These are phyloP conservation scores for Austrofundulus limnaeus DNA, from an alignment of 2,113 vertebrate species.

Conservation along the genomic window DNA sequence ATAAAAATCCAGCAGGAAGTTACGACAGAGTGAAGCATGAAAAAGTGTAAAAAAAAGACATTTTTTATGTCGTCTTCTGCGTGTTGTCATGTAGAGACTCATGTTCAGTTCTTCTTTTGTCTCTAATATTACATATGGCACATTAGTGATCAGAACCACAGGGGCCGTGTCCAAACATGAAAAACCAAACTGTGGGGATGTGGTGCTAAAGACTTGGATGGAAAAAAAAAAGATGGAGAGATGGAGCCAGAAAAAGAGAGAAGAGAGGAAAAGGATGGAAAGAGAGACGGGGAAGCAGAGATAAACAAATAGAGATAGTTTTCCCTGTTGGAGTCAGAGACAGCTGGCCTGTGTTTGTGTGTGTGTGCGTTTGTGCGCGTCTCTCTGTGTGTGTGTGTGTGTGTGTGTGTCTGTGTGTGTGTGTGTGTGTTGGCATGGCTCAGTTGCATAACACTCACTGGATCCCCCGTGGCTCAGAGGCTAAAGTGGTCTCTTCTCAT, in stretches of 20 bases:
- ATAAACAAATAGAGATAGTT: constrained; percentile 47
- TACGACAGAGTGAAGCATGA: no score
- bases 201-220: background rate
- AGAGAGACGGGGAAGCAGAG: constrained; percentile 36
- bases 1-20: no score
- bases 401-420: constrained; percentile 25
- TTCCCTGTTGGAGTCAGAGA: constrained; percentile 63
- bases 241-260: constrained; percentile 10
- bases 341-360: constrained; percentile 54
- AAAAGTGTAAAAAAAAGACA: no score
- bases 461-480: constrained; percentile 49
- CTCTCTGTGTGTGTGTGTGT: constrained; percentile 18
- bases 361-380: constrained; percentile 25
- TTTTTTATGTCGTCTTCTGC: no score
- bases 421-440: constrained; percentile 40
- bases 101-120: no score
- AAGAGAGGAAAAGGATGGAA: constrained; percentile 17
- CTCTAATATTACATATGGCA: no score
- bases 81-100: no score
- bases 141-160: no score
- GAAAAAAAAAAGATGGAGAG: background rate
- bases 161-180: background rate
- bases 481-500: constrained; percentile 38
- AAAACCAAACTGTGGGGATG: background rate
- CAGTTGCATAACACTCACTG: constrained; percentile 65